Conservation (phyloP, 1,140 invertebrate genomes). For the Bombus haemorrhoidalis region DNA sequence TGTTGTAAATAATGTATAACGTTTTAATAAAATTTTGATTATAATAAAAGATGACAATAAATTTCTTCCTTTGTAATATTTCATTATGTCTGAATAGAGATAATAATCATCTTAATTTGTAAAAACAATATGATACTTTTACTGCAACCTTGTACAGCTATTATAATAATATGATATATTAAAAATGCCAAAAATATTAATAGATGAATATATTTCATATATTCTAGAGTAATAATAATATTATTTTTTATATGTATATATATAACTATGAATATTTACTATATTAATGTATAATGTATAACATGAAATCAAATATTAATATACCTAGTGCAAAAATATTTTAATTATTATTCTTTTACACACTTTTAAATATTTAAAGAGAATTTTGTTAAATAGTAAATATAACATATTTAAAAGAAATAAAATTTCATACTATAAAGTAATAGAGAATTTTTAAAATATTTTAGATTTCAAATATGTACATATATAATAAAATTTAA, state of each 20-base stretch:
- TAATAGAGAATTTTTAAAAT: not conserved
- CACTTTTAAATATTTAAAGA: not conserved
- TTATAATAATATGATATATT: not conserved
- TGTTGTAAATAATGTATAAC: constrained; percentile 81
- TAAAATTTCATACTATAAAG: not conserved
- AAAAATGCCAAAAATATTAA: not conserved
- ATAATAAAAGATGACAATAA: constrained; percentile 39
- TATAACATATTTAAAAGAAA: not conserved
- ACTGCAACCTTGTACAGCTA: too few relatives aligned
- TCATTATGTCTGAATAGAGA: not conserved
- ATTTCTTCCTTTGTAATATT: not conserved
- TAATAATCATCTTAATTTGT: not conserved
- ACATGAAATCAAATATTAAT: not conserved
- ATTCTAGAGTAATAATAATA: not conserved
- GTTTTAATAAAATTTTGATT: constrained; percentile 80
- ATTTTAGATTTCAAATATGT: not conserved
- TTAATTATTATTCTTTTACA: not conserved
- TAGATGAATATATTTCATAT: not conserved
- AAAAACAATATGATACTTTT: not conserved
- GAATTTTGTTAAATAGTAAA: not conserved
- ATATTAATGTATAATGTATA: not conserved
- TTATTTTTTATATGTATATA: too few relatives aligned
- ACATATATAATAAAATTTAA: not conserved
- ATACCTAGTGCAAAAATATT: not conserved
- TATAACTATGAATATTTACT: too few relatives aligned